A percentile compares a stretch with the other conserved stretches of the same genome.
These are phyloP conservation scores for Drosophila atroscutellata DNA, from an alignment of 2,888 invertebrate species.

Conservation along the genomic window DNA sequence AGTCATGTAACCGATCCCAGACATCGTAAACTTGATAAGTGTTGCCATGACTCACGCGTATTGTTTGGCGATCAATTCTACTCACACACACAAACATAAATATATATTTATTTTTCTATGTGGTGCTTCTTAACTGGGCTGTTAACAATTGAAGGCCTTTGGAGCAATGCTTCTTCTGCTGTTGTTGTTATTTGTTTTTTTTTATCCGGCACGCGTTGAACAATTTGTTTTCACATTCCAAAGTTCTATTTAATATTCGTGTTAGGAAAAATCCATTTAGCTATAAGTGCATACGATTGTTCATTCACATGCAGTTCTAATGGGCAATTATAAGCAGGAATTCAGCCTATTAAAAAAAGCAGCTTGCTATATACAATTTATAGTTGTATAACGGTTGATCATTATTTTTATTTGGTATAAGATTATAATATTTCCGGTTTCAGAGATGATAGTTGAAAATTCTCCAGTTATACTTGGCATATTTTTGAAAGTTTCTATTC, in stretches of 20 bases:
- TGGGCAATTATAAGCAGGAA: constrained; percentile 20
- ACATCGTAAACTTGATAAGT: constrained; percentile 27
- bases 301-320: neutral
- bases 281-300: neutral
- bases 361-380: neutral
- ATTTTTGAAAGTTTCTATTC: neutral
- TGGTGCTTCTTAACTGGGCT: constrained; percentile 20
- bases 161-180: neutral
- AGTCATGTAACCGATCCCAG: constrained; percentile 35
- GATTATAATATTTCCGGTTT: neutral
- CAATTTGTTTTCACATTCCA: constrained; percentile 13
- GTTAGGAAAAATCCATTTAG: neutral
- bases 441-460: neutral
- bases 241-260: constrained; percentile 15
- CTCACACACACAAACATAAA: neutral
- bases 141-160: neutral
- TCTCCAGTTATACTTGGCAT: neutral
- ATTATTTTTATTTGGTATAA: neutral
- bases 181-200: constrained; percentile 1
- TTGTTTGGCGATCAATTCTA: neutral
- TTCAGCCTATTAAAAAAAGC: neutral
- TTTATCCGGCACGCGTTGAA: constrained; percentile 16
- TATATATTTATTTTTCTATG: neutral
- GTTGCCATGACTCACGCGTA: constrained; percentile 34
- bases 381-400: neutral